Evolutionary conservation across 1,140 invertebrate species (phyloP), one percentile per base, ranked within the genome.

Genomic region (Brachystomella parvula): DNA sequence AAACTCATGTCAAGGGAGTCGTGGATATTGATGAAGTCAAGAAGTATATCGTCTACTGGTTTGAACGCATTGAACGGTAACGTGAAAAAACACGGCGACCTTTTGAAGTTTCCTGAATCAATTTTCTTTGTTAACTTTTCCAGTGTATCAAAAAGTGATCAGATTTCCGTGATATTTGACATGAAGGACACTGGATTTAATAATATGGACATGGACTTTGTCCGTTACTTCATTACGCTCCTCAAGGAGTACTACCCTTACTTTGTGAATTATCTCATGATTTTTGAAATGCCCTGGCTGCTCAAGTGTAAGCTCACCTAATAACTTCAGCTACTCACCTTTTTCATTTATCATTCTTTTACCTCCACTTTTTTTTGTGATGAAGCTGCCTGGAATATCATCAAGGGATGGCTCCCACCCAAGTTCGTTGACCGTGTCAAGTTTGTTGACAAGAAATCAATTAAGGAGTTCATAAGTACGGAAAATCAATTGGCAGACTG

Each of bases 281-380:
- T 96, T 61, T 92, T 85, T 79, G 92, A 97, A 77, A 91, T 97
- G 89, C 89, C 93, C 2, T 98, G 94, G 93, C 84, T 96, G 9
- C 80, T 96, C 63, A 94, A 89, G 77, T 87, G 88, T 90, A 81
- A 82, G 78, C 63, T 19, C 12, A 6, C 30, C 30, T 19, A 32
- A 60, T 28, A 60, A 17, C 9, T 28, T 19, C 9, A 15, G 9
- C 6, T 60, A 15, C 24, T 3, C 24, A 60, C 12, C 3, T 12
- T 32, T 28, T 60, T 60, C 28, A 30, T 44, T 44, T 44, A 12
- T n/a, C n/a, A n/a, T 44, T 44, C 39, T 12, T 44, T 12, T 44
- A 12, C 9, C n/a, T 44, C 39, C 39, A 15, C n/a, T 61, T 39
- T 12, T 35, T 3, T 3, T 21, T 19, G 30, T 9, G 2, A 56